Evolutionary conservation across 1,140 invertebrate species (phyloP).

Genomic region (Forficula auricularia): DNA sequence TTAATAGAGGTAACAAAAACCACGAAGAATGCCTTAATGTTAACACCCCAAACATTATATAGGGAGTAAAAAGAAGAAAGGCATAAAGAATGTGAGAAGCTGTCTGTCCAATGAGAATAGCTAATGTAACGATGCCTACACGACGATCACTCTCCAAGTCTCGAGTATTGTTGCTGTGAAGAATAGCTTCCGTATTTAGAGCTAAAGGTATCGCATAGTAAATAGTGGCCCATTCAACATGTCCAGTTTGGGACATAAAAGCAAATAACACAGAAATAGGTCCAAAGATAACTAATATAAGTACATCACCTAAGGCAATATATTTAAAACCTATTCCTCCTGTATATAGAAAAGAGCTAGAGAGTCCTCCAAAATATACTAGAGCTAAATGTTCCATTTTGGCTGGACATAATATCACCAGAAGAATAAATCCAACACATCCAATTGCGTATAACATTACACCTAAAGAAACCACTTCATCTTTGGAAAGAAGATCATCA

Average conservation of each 20-base stretch:
- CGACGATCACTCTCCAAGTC: slow-evolving; percentile 69
- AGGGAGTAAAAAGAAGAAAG: slow-evolving; percentile 77
- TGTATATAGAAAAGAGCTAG: slow-evolving; percentile 85
- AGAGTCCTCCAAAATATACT: slow-evolving; percentile 86
- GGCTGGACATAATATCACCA: slow-evolving; percentile 65
- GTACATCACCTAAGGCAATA: slow-evolving; percentile 76
- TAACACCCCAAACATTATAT: slow-evolving; percentile 71
- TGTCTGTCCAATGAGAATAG: slow-evolving; percentile 80
- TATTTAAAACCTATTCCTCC: slow-evolving; percentile 89
- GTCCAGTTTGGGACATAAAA: slow-evolving; percentile 78
- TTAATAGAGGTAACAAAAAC: slow-evolving; percentile 76
- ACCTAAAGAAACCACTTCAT: slow-evolving; percentile 73
- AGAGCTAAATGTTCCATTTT: slow-evolving; percentile 85
- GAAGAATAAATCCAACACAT: slow-evolving; percentile 69
- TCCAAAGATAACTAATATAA: slow-evolving; percentile 84
- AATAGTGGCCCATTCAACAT: slow-evolving; percentile 67
- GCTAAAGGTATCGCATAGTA: slow-evolving; percentile 86
- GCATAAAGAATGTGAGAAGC: slow-evolving; percentile 82
- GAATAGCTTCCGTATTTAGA: slow-evolving; percentile 83
- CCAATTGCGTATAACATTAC: slow-evolving; percentile 73
- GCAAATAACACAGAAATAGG: slow-evolving; percentile 88
- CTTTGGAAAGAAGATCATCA: slow-evolving; percentile 68
- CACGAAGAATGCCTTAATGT: slow-evolving; percentile 66
- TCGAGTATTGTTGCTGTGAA: slow-evolving; percentile 86
- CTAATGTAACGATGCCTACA: slow-evolving; percentile 79